These are phyloP conservation scores for Agriotes lineatus DNA, from an alignment of 2,888 invertebrate genomes.

Conservation along the genomic window DNA sequence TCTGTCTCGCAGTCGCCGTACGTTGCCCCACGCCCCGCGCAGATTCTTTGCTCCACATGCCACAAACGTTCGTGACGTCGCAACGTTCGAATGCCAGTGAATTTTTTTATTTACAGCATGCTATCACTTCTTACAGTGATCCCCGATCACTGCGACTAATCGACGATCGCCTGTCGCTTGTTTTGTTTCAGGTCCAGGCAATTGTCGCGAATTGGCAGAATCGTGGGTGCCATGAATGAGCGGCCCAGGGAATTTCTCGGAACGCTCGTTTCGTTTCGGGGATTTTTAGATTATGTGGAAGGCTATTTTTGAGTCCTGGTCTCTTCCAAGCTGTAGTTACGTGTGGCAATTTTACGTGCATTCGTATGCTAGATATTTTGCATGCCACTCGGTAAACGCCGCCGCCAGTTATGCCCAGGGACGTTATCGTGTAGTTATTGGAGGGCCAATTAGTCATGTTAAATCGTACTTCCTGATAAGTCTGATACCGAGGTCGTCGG, in stretches of 20 bases:
- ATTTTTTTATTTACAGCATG: slow-evolving; percentile 30
- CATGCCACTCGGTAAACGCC: background rate
- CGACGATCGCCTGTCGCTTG: background rate
- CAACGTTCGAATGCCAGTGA: slow-evolving; percentile 37
- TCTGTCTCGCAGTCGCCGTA: slow-evolving; percentile 63
- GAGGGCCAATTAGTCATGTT: background rate
- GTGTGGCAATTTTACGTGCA: background rate
- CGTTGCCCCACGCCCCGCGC: slow-evolving; percentile 58
- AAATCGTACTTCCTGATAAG: slow-evolving; percentile 2
- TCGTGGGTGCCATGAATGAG: slow-evolving; percentile 32
- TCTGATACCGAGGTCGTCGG: slow-evolving; percentile 1
- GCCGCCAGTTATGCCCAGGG: background rate
- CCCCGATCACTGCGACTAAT: no score
- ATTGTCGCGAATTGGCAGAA: background rate
- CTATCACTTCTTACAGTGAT: no score
- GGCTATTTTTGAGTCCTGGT: slow-evolving; percentile 10
- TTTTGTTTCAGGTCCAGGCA: background rate
- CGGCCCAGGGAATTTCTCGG: slow-evolving; percentile 18
- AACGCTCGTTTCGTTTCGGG: slow-evolving; percentile 29
- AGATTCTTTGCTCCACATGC: slow-evolving; percentile 47
- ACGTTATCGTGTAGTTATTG: background rate
- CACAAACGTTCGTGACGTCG: slow-evolving; percentile 37
- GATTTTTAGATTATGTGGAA: slow-evolving; percentile 27
- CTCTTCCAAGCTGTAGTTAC: background rate
- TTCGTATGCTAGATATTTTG: slow-evolving; percentile 1